A percentile compares a stretch with the other conserved stretches of the same genome.
These are phyloP conservation scores for Diprion similis DNA, from an alignment of 1,140 invertebrate species.

Conservation along the genomic window DNA sequence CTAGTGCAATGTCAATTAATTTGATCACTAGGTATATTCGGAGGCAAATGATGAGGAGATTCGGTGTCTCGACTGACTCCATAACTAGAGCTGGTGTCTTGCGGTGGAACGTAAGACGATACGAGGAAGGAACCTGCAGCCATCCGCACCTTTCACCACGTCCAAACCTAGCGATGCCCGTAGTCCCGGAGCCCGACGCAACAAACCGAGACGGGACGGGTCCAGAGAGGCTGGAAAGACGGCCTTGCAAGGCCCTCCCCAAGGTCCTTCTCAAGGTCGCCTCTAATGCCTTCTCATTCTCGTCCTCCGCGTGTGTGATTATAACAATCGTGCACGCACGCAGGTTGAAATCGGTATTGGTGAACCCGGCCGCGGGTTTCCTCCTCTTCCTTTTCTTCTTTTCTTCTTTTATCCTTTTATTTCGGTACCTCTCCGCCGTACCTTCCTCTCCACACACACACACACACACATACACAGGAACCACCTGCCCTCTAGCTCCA, in stretches of 20 bases:
- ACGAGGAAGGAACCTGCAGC: too few relatives aligned
- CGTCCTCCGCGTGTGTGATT: conserved; percentile 14
- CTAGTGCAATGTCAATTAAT: too few relatives aligned
- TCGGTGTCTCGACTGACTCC: too few relatives aligned
- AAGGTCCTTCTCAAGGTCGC: conserved; percentile 43
- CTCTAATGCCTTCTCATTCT: conserved; percentile 38
- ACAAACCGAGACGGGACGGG: conserved; percentile 19
- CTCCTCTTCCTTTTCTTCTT: conserved; percentile 12
- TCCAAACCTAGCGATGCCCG: conserved; percentile 24
- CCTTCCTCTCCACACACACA: not conserved
- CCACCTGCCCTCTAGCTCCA: not conserved
- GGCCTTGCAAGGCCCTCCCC: conserved; percentile 46
- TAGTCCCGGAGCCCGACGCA: conserved; percentile 21
- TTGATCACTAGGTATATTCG: too few relatives aligned
- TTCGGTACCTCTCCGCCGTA: not conserved
- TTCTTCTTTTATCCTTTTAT: conserved; percentile 4
- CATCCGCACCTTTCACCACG: not conserved
- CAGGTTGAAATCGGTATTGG: not conserved
- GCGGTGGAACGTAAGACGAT: too few relatives aligned
- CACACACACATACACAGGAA: too few relatives aligned
- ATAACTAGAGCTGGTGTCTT: too few relatives aligned
- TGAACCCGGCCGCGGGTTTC: not conserved
- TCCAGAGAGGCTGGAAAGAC: conserved; percentile 38
- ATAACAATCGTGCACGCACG: not conserved
- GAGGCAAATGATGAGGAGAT: not conserved